A percentile compares a stretch with the other conserved stretches of the same genome.
phyloP scores from a whole-genome alignment of 2,888 invertebrate genomes.

The Cheilosia impressa region DNA sequence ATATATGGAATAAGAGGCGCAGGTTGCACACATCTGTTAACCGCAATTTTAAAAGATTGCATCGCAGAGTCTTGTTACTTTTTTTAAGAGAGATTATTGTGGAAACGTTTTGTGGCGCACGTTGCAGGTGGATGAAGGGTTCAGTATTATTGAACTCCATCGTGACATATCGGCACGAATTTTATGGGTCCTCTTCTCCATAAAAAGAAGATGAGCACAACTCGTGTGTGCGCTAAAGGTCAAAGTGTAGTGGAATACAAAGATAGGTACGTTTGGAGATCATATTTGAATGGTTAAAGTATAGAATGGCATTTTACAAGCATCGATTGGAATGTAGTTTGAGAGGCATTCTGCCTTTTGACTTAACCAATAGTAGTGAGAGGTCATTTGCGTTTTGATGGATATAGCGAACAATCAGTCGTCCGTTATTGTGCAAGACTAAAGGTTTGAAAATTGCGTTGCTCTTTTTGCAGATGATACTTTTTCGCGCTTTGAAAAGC shows the following conservation, averaged over 20 bases:
- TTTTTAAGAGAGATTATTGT: neutral
- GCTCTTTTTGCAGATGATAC: no score
- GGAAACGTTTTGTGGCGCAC: slow-evolving; percentile 8
- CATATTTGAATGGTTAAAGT: neutral
- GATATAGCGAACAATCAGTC: no score
- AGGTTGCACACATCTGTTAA: slow-evolving; percentile 43
- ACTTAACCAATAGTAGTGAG: no score
- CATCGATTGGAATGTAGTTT: no score
- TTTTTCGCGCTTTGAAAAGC: no score
- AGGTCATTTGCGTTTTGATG: no score
- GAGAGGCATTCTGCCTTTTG: no score
- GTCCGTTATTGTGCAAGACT: no score
- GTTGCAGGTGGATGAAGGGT: slow-evolving; percentile 44
- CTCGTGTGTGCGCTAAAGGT: slow-evolving; percentile 46
- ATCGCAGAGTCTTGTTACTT: neutral
- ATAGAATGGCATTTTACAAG: neutral
- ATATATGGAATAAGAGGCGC: slow-evolving; percentile 23
- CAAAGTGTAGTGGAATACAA: neutral
- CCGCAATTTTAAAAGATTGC: slow-evolving; percentile 48
- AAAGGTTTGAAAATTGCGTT: no score
- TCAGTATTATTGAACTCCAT: slow-evolving; percentile 18
- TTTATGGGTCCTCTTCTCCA: slow-evolving; percentile 8
- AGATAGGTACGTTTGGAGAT: neutral
- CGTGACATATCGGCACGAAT: slow-evolving; percentile 61
- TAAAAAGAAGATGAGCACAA: slow-evolving; percentile 41